Conservation (phyloP, 30 jellyfish, hydroid and myxozoan species). For the Hydractinia symbiolongicarpus region DNA sequence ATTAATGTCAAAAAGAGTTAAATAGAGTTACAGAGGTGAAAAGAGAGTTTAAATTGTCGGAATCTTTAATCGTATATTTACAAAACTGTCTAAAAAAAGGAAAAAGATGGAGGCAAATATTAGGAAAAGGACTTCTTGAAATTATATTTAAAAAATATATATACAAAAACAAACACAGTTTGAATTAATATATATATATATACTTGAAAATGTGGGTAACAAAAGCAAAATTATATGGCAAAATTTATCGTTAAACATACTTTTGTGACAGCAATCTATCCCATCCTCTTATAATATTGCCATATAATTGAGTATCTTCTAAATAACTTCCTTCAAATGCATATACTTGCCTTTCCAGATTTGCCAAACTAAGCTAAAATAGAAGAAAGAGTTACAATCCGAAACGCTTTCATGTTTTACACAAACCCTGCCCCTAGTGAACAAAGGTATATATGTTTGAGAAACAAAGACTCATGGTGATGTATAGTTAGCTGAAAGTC, state of each 20-base stretch:
- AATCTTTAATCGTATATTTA: too few species aligned
- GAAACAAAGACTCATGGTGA: too few species aligned
- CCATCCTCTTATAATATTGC: conserved; percentile 97
- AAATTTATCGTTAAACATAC: conserved; percentile 19
- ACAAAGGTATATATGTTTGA: too few species aligned
- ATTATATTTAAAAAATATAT: too few species aligned
- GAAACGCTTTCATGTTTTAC: neutral
- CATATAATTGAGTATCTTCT: conserved; percentile 93
- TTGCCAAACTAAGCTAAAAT: conserved; percentile 74
- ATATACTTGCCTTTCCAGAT: conserved; percentile 86
- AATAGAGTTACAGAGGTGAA: neutral
- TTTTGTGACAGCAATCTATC: conserved; percentile 87
- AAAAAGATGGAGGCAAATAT: too few species aligned
- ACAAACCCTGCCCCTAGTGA: neutral
- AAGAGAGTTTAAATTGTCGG: neutral
- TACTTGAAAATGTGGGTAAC: neutral
- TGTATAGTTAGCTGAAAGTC: too few species aligned
- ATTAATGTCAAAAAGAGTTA: neutral
- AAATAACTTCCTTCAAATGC: conserved; percentile 96
- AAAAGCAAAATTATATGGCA: neutral
- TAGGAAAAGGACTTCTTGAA: too few species aligned
- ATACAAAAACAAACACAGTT: neutral
- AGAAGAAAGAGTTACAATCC: neutral
- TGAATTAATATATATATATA: neutral
- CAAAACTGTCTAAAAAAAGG: too few species aligned